Base-by-base conservation (phyloP, 2,888 invertebrate genomes). In the Morpho deidamia region DNA sequence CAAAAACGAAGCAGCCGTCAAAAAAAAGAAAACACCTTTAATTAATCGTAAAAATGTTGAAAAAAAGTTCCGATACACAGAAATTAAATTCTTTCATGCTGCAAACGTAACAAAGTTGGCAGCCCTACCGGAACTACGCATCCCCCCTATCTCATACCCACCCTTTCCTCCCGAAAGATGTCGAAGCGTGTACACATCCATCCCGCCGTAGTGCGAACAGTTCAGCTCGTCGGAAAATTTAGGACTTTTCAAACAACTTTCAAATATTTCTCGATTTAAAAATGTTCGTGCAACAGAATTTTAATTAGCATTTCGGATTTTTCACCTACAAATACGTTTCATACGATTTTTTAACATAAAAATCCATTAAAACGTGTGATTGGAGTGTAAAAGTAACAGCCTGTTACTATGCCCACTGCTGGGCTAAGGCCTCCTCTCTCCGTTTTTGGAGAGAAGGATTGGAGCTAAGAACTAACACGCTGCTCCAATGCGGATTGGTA, bases 211-310 rank as follows among this genome's bases (percentile, higher is more conserved):
- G 12, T 33, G 40, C 1, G 40, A 32, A 34, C 33, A 40, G 47
- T 39, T 39, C 47, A 39, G 48, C 34, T 48, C 48, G 40, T 10
- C 34, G 40, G 40, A 34, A 48, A 47, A 48, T 40, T 48, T 33
- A 32, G 48, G 48, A 33, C 34, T 34, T 34, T 48, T 9, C 47
- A 40, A 34, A 33, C 40, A 47, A 38, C 11, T 33, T 40, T 33
- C 39, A 48, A 48, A 48, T 48, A 48, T 34, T 41, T 34, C 48
- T 33, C 7, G 34, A 11, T 11, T 40, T 40, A 47, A 48, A 48
- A 48, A 33, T 41, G 48, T 33, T 1, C 39, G 48, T 32, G 9
- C 33, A n/a, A 11, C 40, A 23, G 48, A 41, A 48, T 48, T 48
- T 39, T 23, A 23, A 23, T 23, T 1, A 23, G 23, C n/a, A n/a